phyloP scores from a whole-genome alignment of 2,113 vertebrate genomes.

The Bagarius yarrelli region DNA sequence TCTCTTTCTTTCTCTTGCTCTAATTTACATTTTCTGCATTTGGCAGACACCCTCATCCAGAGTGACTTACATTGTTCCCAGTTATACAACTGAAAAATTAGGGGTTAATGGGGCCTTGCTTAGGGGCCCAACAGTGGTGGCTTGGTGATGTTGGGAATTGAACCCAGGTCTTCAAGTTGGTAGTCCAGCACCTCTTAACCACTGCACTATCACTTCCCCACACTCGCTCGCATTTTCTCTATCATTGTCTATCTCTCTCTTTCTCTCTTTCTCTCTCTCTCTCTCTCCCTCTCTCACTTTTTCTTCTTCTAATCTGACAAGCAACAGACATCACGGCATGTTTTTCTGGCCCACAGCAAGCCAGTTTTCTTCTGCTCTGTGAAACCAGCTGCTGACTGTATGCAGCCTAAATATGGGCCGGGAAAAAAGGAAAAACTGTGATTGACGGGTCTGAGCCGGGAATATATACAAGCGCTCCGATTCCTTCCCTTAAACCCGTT shows the following conservation, averaged over 20 bases:
- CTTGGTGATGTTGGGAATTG: no score
- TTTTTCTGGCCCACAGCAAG: background rate
- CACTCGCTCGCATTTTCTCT: no score
- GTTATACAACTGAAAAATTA: no score
- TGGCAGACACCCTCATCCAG: no score
- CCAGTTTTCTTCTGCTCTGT: background rate
- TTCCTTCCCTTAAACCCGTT: constrained; percentile 53
- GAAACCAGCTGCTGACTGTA: constrained; percentile 43
- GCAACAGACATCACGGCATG: background rate
- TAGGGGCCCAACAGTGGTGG: no score
- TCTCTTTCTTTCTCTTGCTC: constrained; percentile 4
- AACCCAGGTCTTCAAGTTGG: no score
- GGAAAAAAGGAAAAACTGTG: constrained; percentile 17
- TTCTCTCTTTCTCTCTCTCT: background rate
- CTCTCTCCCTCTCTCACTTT: constrained; percentile 6
- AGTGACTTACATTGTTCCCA: no score
- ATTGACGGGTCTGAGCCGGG: constrained; percentile 57
- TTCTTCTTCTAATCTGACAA: constrained; percentile 19
- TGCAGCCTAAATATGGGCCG: constrained; percentile 22
- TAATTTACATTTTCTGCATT: no score
- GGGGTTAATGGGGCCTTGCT: no score
- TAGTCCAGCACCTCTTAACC: no score
- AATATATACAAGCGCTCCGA: constrained; percentile 59
- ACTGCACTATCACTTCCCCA: no score
- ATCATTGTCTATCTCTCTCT: no score